These are phyloP conservation scores for Hyles vespertilio DNA, from an alignment of 1,140 invertebrate genomes.

Conservation along the genomic window DNA sequence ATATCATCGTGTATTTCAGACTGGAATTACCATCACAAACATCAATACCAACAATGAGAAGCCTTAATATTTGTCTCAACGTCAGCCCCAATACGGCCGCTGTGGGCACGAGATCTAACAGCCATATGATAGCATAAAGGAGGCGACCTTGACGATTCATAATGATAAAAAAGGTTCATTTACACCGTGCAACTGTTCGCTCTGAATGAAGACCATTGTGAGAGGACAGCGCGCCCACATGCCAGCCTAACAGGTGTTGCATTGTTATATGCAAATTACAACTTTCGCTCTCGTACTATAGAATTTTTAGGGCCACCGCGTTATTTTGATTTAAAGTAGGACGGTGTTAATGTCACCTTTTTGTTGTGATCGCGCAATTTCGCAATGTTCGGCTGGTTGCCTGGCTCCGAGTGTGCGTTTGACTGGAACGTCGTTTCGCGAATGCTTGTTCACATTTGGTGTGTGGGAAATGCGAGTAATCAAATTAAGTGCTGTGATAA, in stretches of 20 bases:
- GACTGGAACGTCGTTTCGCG: background rate
- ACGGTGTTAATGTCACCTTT: slow-evolving; percentile 2
- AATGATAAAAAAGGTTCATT: slow-evolving; percentile 68
- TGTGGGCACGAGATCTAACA: background rate
- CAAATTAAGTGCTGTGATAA: no score
- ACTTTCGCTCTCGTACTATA: slow-evolving; percentile 60
- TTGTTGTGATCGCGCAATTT: background rate
- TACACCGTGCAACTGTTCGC: slow-evolving; percentile 57
- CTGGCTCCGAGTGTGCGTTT: no score
- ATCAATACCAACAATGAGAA: no score
- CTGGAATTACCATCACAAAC: no score
- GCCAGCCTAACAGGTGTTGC: slow-evolving; percentile 61
- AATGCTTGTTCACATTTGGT: no score
- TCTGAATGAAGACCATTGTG: slow-evolving; percentile 48
- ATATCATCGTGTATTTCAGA: no score
- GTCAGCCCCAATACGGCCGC: no score
- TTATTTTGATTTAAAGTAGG: slow-evolving; percentile 11
- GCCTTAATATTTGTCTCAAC: no score
- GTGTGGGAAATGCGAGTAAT: no score
- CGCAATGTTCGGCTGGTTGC: no score
- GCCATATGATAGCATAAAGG: slow-evolving; percentile 42
- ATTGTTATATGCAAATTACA: slow-evolving; percentile 73
- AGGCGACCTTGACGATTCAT: slow-evolving; percentile 52
- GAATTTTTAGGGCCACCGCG: slow-evolving; percentile 30
- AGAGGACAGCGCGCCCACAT: slow-evolving; percentile 50